Base-by-base conservation (phyloP, 2,888 invertebrate species). In the Acanthosepion pharaonis region DNA sequence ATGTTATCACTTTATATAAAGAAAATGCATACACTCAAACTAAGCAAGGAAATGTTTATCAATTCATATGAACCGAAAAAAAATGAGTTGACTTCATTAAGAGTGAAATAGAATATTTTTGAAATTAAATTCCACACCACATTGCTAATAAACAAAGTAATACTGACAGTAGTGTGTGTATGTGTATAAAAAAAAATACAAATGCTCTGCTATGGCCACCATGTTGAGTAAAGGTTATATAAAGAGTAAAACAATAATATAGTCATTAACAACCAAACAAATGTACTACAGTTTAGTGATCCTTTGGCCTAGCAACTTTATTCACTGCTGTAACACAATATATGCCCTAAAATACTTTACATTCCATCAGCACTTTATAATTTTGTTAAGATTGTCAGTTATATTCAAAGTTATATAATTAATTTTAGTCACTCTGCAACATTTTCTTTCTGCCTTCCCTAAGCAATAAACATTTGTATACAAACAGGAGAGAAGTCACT, bases 271-370 rank as follows among this genome's bases (percentile, higher is more conserved):
- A 93, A 18, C 28, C 11, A 92, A 25, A 51, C 49, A 92, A 92
- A n/a, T 92, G 42, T 42, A 42, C 33, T 42, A 48, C 49, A 93
- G 49, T 42, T 93, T 42, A 51, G 9, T 42, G 93, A 53, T 53
- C 51, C 53, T 53, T 51, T n/a, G 48, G 93, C 51, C 8, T 49
- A 49, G 49, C 53, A 93, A 93, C 51, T 93, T 93, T 51, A 48
- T 93, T 93, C n/a, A 93, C 15, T 33, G 20, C 93, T 51, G 49
- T 93, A 93, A 93, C 49, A 51, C 93, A 49, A 93, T 49, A 93
- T 53, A 42, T 93, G 48, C 53, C 53, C 93, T 28, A 42, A 93
- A 51, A 78, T 78, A 78, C n/a, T 78, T 78, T n/a, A n/a, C 78
- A 78, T 78, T 78, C 78, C 78, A 78, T 78, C 15, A n/a, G n/a